These are phyloP conservation scores for Drosophila virilis DNA, from an alignment of 1,140 invertebrate species.

Conservation along the genomic window DNA sequence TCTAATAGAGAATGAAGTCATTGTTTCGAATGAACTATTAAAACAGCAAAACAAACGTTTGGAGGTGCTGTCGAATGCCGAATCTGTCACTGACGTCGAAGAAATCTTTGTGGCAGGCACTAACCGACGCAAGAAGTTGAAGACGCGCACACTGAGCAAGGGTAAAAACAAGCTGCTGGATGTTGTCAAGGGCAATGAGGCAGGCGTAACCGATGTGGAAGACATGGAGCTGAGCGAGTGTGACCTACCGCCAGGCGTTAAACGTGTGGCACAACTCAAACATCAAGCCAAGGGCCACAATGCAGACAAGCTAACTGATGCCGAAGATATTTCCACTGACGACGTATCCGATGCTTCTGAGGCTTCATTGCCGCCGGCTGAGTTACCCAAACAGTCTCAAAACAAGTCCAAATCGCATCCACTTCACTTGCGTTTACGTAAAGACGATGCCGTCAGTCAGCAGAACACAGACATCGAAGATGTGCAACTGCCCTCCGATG, in stretches of 20 bases:
- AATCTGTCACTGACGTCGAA: conserved; percentile 85
- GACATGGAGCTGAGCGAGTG: conserved; percentile 85
- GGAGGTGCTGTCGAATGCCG: conserved; percentile 69
- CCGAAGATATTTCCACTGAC: conserved; percentile 73
- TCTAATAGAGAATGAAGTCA: conserved; percentile 72
- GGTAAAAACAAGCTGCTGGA: conserved; percentile 71
- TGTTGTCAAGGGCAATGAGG: conserved; percentile 52
- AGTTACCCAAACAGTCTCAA: conserved; percentile 26
- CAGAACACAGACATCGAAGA: conserved; percentile 86
- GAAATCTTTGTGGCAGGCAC: conserved; percentile 84
- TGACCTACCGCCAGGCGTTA: conserved; percentile 62
- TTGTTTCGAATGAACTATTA: conserved; percentile 72
- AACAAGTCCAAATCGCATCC: conserved; percentile 49
- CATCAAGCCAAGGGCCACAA: conserved; percentile 38
- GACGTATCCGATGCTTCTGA: conserved; percentile 66
- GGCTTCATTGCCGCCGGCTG: conserved; percentile 16
- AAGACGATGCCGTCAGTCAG: conserved; percentile 61
- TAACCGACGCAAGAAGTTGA: conserved; percentile 77
- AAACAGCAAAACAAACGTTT: conserved; percentile 70
- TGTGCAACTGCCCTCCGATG: conserved; percentile 84
- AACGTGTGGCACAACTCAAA: conserved; percentile 70
- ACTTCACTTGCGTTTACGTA: conserved; percentile 54
- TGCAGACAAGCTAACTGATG: conserved; percentile 52
- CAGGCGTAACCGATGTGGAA: conserved; percentile 85
- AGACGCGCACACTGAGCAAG: conserved; percentile 72